phyloP scores from a whole-genome alignment of 2,797 vertebrate genomes.

The Lacerta agilis region DNA sequence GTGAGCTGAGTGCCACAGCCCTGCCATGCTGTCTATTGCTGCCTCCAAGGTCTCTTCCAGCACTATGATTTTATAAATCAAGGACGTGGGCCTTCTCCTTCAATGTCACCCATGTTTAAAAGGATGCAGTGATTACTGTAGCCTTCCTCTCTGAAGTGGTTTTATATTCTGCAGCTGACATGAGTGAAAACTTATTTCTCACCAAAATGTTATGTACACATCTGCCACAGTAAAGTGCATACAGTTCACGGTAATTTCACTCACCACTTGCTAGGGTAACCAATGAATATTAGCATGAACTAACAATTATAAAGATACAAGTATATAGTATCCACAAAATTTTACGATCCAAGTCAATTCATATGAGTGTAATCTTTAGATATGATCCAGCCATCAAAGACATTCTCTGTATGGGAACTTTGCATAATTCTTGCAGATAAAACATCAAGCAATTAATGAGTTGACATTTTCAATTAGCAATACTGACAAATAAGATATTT shows the following conservation, averaged over 20 bases:
- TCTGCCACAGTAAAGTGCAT: neutral
- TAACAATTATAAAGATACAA: neutral
- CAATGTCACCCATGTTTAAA: neutral
- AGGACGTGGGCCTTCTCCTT: neutral
- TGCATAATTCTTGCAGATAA: neutral
- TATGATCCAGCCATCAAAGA: neutral
- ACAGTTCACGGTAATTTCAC: neutral
- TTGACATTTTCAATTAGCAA: constrained; percentile 22
- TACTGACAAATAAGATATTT: neutral
- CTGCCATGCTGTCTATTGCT: no score
- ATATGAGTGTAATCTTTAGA: neutral
- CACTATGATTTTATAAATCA: neutral
- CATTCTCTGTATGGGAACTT: neutral
- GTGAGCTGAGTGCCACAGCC: no score
- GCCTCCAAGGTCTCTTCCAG: no score
- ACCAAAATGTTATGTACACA: neutral
- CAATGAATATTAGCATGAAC: neutral
- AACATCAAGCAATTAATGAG: neutral
- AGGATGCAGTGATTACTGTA: neutral
- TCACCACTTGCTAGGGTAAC: neutral
- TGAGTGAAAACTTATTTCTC: neutral
- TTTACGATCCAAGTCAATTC: neutral
- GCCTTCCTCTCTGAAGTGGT: neutral
- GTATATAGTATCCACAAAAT: neutral
- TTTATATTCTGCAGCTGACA: neutral